Base-by-base conservation (phyloP, 2,113 vertebrate genomes). In the Lophochroa leadbeateri region DNA sequence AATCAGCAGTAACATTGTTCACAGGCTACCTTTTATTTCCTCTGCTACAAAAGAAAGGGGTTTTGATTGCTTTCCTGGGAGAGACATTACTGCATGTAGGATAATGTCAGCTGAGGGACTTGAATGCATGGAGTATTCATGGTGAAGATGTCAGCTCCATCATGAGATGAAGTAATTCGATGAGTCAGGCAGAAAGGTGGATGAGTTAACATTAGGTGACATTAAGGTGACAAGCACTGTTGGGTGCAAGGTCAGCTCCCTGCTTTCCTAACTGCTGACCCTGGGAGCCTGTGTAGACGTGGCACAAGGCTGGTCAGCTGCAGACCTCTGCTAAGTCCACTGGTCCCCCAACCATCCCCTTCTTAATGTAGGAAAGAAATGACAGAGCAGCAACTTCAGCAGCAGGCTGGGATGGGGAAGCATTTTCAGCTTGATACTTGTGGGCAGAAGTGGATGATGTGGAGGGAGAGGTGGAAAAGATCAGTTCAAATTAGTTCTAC, bases 31-130 rank as follows among this genome's bases (percentile, higher is more conserved):
- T 72, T 55, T 87, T 50, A 43, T 68, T 91, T 85, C 6, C 25
- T 35, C 27, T 78, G 23, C 41, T 33, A 25, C 27, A 61, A 68
- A 29, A 74, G 13, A 29, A 79, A 9, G 6, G 31, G 49, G 13
- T 35, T 92, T 80, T 39, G 3, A 21, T 77, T 46, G 3, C 10
- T 75, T 92, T 58, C n/a, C 23, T n/a, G n/a, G 11, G 21, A 57
- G 12, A 10, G 11, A n/a, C 0, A 0, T 17, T 50, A 37, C 7
- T 61, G 44, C 16, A 3, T 0, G 1, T 11, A 35, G 8, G 8
- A 27, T 82, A 29, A 31, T 41, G 39, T 11, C 47, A 58, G 3
- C 49, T 8, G n/a, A 53, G 88, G 25, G 12, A 52, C 27, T 35
- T 57, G 61, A 44, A 17, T 25, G 6, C 11, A 3, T 4, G 17